Evolutionary conservation across 2,797 vertebrate genomes (phyloP).

Genomic region (Mus minutoides): DNA sequence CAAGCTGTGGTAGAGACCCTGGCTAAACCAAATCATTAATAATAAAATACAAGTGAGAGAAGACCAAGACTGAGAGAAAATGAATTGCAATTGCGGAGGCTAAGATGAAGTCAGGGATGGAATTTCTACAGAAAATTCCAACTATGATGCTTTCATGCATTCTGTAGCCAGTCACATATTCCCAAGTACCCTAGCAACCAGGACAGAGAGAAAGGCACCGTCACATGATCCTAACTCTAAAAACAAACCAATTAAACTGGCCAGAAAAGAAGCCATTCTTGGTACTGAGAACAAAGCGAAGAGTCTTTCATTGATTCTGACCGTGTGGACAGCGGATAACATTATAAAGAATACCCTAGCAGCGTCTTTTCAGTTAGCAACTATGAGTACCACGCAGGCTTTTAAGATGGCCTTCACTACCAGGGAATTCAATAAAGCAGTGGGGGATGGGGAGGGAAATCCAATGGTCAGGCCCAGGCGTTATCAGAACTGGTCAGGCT

Average conservation of each 20-base stretch:
- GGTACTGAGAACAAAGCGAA: conserved; percentile 32
- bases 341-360: neutral
- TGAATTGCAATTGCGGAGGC: neutral
- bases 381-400: neutral
- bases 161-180: neutral
- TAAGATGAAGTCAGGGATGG: neutral
- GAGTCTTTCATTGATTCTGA: neutral
- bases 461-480: neutral
- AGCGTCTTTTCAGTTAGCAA: neutral
- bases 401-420: conserved; percentile 2
- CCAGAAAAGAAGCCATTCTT: neutral
- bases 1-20: neutral
- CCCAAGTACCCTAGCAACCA: neutral
- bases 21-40: neutral
- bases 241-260: conserved; percentile 25
- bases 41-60: neutral
- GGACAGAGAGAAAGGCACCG: neutral
- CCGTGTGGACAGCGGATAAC: neutral
- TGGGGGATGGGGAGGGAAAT: neutral
- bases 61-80: neutral
- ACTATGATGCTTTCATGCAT: neutral
- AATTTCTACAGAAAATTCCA: neutral
- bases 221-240: neutral
- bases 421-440: neutral
- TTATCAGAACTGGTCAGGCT: neutral